Evolutionary conservation across 1,140 invertebrate genomes (phyloP), one percentile per base, ranked within the genome.

Genomic region (Halictus rubicundus): DNA sequence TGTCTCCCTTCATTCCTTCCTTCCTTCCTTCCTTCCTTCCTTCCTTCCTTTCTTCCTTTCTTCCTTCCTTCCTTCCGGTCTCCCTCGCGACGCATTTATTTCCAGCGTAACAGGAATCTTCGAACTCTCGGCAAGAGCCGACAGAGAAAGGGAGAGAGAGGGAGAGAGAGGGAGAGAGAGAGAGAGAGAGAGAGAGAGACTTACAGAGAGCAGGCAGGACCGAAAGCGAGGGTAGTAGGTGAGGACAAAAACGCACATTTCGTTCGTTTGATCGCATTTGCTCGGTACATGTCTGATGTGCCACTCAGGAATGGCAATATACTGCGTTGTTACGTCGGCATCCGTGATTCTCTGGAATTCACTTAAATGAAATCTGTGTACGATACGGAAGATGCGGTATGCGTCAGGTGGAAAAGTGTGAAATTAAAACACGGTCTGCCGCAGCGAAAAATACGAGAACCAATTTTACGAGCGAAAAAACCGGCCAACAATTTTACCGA

Each of bases 241-340:
- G 46, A 46, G 16, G 21, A 42, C 42, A 27, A 16, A 27, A 42
- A 83, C 52, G 61, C 65, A 75, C 83, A 80, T 82, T 78, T 76
- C 68, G 25, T 76, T 69, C 76, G 84, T 85, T 82, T 76, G 80
- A 85, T 86, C 83, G 84, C n/a, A 70, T 64, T 68, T 59, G 7
- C 25, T 37, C 14, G 27, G 59, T 16, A 60, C 69, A 68, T 46
- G 72, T 76, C 68, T 61, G 72, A 85, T 75, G 68, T 74, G 84
- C 32, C 82, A 74, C 68, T 77, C 84, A 84, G 85, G 85, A 87
- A 87, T 87, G 84, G 84, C 85, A 87, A 87, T 87, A 87, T 86
- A 84, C 61, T 72, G 76, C 81, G 75, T 81, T 81, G 82, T 71
- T 70, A 75, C 78, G 81, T 77, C 84, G 74, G 70, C 78, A 63